Evolutionary conservation across 2,888 invertebrate species (phyloP).

Genomic region (Barypeithes pellucidus): DNA sequence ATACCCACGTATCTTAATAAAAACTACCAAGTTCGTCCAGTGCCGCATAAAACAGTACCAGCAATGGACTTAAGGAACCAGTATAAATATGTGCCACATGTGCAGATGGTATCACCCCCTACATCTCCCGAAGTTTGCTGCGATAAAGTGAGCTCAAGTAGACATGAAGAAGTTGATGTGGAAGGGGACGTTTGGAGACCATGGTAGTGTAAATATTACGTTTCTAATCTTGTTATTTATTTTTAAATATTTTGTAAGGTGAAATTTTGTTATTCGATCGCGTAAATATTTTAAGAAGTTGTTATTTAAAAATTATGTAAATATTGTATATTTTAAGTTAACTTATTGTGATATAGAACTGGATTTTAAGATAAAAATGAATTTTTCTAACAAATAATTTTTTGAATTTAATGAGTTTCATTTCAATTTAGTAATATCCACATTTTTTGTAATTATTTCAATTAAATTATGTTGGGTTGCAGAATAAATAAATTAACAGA

Average conservation of each 20-base stretch:
- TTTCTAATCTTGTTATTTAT: not conserved
- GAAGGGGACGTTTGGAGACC: slow-evolving; percentile 43
- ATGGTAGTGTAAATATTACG: slow-evolving; percentile 21
- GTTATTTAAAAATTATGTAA: not conserved
- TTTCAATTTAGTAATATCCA: not conserved
- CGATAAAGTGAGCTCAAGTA: slow-evolving; percentile 16
- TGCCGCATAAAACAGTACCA: not conserved
- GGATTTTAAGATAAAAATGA: not conserved
- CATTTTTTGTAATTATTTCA: too few relatives aligned
- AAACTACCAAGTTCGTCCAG: not conserved
- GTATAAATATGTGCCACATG: slow-evolving; percentile 7
- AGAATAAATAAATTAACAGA: too few relatives aligned
- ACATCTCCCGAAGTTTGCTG: slow-evolving; percentile 17
- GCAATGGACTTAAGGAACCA: not conserved
- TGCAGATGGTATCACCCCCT: slow-evolving; percentile 22
- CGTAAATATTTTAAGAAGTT: not conserved
- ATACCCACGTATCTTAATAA: not conserved
- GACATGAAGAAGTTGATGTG: slow-evolving; percentile 18
- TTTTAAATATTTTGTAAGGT: not conserved
- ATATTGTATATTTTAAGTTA: slow-evolving; percentile 13
- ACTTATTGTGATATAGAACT: slow-evolving; percentile 7
- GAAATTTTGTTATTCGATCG: not conserved
- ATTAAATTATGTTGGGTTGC: too few relatives aligned
- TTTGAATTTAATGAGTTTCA: not conserved
- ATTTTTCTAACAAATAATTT: too few relatives aligned